Conservation (phyloP, 2,113 vertebrate species). For the Himantopus leucocephalus region DNA sequence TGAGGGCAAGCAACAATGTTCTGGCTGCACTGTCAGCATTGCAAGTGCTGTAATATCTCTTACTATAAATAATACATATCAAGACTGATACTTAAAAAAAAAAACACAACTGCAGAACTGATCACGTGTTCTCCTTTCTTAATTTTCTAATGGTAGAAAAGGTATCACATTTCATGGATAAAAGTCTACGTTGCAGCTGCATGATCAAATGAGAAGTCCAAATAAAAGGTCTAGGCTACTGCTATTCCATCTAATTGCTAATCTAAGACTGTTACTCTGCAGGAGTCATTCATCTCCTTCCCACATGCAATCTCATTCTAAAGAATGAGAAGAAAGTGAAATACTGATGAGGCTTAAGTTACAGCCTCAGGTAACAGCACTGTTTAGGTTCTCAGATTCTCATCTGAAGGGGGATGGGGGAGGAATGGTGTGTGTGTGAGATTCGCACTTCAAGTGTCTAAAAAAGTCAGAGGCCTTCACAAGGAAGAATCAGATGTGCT, state of each 20-base stretch:
- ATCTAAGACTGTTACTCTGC: background rate
- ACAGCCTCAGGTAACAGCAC: background rate
- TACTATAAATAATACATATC: background rate
- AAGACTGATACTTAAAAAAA: background rate
- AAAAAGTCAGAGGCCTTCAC: background rate
- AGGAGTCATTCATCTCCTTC: background rate
- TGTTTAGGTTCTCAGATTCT: background rate
- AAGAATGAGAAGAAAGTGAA: background rate
- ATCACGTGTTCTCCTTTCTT: background rate
- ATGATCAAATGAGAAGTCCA: background rate
- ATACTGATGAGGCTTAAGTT: background rate
- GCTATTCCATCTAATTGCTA: background rate
- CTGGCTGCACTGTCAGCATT: background rate
- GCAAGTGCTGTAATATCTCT: background rate
- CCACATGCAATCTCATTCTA: background rate
- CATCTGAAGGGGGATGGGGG: background rate
- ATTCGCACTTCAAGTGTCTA: background rate
- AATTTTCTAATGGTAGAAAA: background rate
- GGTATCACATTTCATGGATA: background rate
- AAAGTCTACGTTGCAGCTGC: background rate
- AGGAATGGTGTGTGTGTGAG: background rate
- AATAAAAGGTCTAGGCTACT: background rate
- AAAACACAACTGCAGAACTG: background rate
- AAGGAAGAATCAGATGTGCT: background rate
- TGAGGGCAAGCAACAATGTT: background rate